Base-by-base conservation (phyloP, 2,888 invertebrate species). In the Sthenelais limicola region DNA sequence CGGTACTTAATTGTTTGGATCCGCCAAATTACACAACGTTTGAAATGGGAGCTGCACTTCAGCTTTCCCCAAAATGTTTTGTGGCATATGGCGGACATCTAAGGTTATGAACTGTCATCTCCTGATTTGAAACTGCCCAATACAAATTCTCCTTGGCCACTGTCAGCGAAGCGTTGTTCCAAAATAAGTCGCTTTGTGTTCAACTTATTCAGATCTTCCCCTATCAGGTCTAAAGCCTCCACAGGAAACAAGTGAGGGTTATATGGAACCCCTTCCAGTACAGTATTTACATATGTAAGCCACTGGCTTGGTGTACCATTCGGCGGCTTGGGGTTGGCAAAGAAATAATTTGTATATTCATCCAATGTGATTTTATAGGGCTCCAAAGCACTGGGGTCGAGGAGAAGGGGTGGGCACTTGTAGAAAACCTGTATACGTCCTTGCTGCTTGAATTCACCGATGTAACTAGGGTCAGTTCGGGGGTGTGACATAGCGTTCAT, bases 361-460 rank as follows among this genome's bases (percentile, higher is more conserved):
- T 49, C 71, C 3, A 30, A 32, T 5, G 62, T 71, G 26, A 73
- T 26, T 3, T 43, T 49, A n/a, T 71, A 73, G 52, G 38, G 51
- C 33, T 62, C 18, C 26, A 73, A 47, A 15, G 73, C 73, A n/a
- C 62, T 62, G 18, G 62, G 28, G 9, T 24, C 24, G 35, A 73
- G 38, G 5, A 71, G 49, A 18, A 30, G 32, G 1, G 73, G 73
- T 12, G 73, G 73, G 21, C 66, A 62, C 66, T 73, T 73, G 73
- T 66, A 73, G 73, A 73, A 73, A 26, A 73, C 66, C 66, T 73
- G 70, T 12, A 73, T 66, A 9, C 70, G 62, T 1, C 62, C 62
- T 9, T 43, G 35, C 62, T 35, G 38, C 49, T 26, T 54, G 38
- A 47, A 69, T 33, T 69, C 58, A n/a, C 73, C 73, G n/a, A 73